phyloP scores from a whole-genome alignment of 2,888 invertebrate species.

The Cerastis rubricosa region DNA sequence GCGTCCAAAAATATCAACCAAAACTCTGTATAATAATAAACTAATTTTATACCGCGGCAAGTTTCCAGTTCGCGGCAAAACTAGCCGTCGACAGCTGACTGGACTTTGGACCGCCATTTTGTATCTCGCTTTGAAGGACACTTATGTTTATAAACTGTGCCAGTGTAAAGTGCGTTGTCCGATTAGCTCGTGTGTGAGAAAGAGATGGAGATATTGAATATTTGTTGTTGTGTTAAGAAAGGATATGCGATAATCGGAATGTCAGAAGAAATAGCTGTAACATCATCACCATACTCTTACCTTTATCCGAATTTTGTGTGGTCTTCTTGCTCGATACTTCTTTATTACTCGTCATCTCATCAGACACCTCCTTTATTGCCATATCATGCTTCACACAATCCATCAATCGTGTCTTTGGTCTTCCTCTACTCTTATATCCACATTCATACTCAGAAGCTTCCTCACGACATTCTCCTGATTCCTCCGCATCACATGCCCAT shows the following conservation, averaged over 20 bases:
- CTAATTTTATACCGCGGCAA: conserved; percentile 31
- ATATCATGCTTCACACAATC: not conserved
- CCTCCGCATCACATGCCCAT: not conserved
- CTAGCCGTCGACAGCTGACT: conserved; percentile 18
- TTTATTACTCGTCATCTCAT: not conserved
- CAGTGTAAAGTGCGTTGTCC: conserved; percentile 54
- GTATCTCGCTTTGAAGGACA: conserved; percentile 52
- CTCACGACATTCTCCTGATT: not conserved
- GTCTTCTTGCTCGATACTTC: not conserved
- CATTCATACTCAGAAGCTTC: not conserved
- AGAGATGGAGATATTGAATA: conserved; percentile 6
- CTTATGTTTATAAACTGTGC: conserved; percentile 59
- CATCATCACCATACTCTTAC: not conserved
- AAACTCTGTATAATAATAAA: conserved; percentile 11
- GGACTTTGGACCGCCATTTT: conserved; percentile 54
- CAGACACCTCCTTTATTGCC: not conserved
- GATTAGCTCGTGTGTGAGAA: conserved; percentile 23
- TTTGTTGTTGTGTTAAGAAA: conserved; percentile 4
- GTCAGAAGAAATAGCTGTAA: not conserved
- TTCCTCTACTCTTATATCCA: not conserved
- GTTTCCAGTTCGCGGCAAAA: conserved; percentile 56
- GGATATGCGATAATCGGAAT: not conserved
- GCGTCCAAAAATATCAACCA: conserved; percentile 19
- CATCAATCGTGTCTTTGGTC: not conserved
- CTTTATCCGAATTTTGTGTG: not conserved